Conservation (phyloP, 1,140 invertebrate genomes). For the Drosophila subpulchrella region DNA sequence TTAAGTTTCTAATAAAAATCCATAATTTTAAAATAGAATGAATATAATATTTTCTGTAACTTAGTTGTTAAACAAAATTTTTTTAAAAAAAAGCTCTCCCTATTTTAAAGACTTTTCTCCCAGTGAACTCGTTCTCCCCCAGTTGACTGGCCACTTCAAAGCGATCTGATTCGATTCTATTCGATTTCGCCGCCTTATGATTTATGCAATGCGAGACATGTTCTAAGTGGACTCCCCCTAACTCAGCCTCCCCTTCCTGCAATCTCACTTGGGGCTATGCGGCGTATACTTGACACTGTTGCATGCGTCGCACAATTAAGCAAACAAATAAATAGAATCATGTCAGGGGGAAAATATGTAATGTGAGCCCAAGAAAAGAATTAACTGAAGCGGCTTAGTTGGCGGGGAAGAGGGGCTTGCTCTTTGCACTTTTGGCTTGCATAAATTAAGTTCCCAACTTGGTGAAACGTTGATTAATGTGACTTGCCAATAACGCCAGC, state of each 20-base stretch:
- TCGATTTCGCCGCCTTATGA: constrained; percentile 53
- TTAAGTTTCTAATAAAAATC: too few relatives aligned
- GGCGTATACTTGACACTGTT: constrained; percentile 70
- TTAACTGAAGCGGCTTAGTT: constrained; percentile 18
- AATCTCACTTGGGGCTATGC: constrained; percentile 51
- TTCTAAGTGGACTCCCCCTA: constrained; percentile 19
- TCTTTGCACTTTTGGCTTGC: constrained; percentile 76
- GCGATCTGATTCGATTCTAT: constrained; percentile 38
- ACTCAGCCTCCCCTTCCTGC: background rate
- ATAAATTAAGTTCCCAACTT: constrained; percentile 69
- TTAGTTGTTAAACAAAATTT: too few relatives aligned
- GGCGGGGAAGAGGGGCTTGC: constrained; percentile 27
- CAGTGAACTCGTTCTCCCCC: constrained; percentile 35
- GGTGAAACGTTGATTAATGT: constrained; percentile 70
- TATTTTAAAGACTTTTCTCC: background rate
- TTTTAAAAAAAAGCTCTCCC: background rate
- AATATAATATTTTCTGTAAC: too few relatives aligned
- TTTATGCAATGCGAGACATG: constrained; percentile 58
- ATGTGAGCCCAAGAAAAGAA: constrained; percentile 45
- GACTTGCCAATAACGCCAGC: constrained; percentile 33
- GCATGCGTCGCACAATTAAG: constrained; percentile 60
- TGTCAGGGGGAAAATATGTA: constrained; percentile 31
- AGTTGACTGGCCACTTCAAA: constrained; percentile 44
- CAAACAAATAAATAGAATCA: constrained; percentile 51
- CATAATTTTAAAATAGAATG: too few relatives aligned